These are phyloP conservation scores for Pristionchus japonicus DNA, from an alignment of 2,888 invertebrate species.

Conservation along the genomic window DNA sequence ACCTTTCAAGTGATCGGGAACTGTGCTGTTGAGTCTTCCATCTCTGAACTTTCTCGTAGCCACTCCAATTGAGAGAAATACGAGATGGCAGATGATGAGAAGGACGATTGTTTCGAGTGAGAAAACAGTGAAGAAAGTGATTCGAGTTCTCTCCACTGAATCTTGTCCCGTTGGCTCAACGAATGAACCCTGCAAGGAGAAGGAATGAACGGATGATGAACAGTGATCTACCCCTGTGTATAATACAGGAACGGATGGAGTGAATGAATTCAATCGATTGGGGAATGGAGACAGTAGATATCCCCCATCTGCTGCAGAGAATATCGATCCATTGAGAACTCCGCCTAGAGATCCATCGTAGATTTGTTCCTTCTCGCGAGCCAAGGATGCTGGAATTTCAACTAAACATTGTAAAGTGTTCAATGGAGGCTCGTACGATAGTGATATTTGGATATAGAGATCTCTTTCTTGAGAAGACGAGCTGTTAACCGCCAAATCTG, in stretches of 20 bases:
- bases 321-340: conserved; percentile 13
- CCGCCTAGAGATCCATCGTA: conserved; percentile 24
- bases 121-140: conserved; percentile 37
- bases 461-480: neutral
- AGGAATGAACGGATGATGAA: neutral
- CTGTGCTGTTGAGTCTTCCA: neutral
- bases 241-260: neutral
- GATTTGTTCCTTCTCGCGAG: neutral
- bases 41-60: neutral
- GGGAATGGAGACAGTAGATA: neutral
- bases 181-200: neutral
- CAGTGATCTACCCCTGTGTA: neutral
- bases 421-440: neutral
- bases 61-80: neutral
- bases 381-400: neutral
- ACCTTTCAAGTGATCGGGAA: neutral
- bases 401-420: neutral
- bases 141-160: neutral
- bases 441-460: neutral
- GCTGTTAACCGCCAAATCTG: neutral
- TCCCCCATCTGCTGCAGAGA: conserved; percentile 13
- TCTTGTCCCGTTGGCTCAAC: neutral
- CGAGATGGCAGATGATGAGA: neutral
- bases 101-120: neutral
- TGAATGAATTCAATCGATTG: neutral